Percentiles rank a stretch among this genome's conserved stretches.
These are phyloP conservation scores for Atherinosoma microstoma DNA, from an alignment of 2,797 vertebrate genomes.

Conservation along the genomic window DNA sequence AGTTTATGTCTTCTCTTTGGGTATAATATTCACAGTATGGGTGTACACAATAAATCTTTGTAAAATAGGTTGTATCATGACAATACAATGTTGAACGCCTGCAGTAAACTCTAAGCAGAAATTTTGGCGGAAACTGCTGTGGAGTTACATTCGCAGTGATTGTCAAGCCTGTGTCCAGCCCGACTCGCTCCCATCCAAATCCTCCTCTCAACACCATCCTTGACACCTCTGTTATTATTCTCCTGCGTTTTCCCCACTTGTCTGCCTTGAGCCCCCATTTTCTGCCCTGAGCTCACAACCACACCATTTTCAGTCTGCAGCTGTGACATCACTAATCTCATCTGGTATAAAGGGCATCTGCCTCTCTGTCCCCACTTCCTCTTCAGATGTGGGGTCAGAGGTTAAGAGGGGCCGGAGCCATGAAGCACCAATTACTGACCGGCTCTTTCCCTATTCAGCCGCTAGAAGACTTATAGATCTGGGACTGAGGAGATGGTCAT, in stretches of 20 bases:
- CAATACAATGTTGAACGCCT: slow-evolving; percentile 34
- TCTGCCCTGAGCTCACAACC: slow-evolving; percentile 24
- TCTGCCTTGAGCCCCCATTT: slow-evolving; percentile 40
- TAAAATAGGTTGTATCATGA: slow-evolving; percentile 11
- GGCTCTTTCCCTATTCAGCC: slow-evolving; percentile 50
- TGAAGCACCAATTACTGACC: slow-evolving; percentile 79
- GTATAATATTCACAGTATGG: slow-evolving; percentile 49
- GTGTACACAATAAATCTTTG: slow-evolving; percentile 25
- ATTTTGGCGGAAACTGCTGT: slow-evolving; percentile 59
- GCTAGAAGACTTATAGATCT: slow-evolving; percentile 50
- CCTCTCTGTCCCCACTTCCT: slow-evolving; percentile 57
- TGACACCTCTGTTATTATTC: slow-evolving; percentile 25
- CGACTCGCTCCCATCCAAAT: slow-evolving; percentile 10
- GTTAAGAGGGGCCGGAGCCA: slow-evolving; percentile 71
- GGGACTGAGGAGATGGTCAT: slow-evolving; percentile 58
- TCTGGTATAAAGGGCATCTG: slow-evolving; percentile 62
- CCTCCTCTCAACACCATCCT: slow-evolving; percentile 7
- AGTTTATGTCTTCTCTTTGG: slow-evolving; percentile 32
- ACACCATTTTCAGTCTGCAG: slow-evolving; percentile 42
- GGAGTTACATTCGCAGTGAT: slow-evolving; percentile 56
- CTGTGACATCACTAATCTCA: slow-evolving; percentile 62
- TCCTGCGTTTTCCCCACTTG: slow-evolving; percentile 37
- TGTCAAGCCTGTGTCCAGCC: slow-evolving; percentile 35
- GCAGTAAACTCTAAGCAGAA: slow-evolving; percentile 48
- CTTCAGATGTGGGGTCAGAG: slow-evolving; percentile 71